Base-by-base conservation (phyloP, 1,140 invertebrate species). In the Trinorchestia longiramus region DNA sequence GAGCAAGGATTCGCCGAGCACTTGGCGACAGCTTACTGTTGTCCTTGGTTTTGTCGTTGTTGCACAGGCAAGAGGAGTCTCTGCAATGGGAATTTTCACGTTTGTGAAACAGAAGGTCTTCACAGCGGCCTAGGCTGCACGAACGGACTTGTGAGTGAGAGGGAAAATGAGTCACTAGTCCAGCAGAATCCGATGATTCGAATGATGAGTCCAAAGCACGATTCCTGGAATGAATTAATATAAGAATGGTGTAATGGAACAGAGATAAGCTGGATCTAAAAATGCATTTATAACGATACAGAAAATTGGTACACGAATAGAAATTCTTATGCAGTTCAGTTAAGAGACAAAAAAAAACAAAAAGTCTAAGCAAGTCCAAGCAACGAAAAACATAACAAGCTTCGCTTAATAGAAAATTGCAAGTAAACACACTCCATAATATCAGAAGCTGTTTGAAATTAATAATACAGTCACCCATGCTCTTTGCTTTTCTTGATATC, bases 1-100 rank as follows among this genome's bases (percentile, higher is more conserved):
- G 96, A 45, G 96, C 96, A n/a, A 95, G 95, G 87, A 96, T 96
- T 44, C 96, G 96, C 95, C 96, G 96, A 43, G 96, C 96, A 45
- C 96, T 96, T 19, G 96, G 96, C 19, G 96, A 96, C 53, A 96
- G 95, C 8, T 87, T 90, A 42, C 44, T 45, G 36, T 43, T 40
- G 42, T 88, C 95, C 41, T 47, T 96, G n/a, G 53, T 62, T 47
- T 96, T 96, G 43, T 47, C 11, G 44, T 23, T 47, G 92, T 94
- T 94, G 44, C 92, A 94, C 1, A 44, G 43, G 92, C 92, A 94
- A 40, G 36, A 43, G 43, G 92, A 45, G 43, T 45, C 92, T 44
- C 92, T 44, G 92, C 92, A 94, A 44, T 40, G 15, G 17, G 92
- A 94, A 40, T 94, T 94, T 40, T 94, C 92, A 3, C 92, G 92